Evolutionary conservation across 2,113 vertebrate genomes (phyloP).

Genomic region (Marcusenius ussheri): DNA sequence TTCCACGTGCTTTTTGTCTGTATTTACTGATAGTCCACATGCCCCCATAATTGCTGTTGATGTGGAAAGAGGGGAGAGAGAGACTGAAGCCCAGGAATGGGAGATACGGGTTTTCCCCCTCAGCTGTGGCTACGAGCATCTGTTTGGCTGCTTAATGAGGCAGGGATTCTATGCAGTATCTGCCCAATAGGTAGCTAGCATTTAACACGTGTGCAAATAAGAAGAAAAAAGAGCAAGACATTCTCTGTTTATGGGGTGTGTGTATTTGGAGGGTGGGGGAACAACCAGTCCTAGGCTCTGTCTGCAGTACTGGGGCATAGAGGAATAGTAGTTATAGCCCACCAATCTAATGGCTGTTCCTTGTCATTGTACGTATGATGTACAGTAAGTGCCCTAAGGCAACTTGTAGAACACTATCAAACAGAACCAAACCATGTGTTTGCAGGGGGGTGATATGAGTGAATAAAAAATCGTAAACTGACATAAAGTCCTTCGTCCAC

Average conservation of each 20-base stretch:
- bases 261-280: constrained; percentile 22
- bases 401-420: not conserved
- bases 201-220: not conserved
- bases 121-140: not conserved
- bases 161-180: not conserved
- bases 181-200: not conserved
- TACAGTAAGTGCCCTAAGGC: not conserved
- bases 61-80: no score
- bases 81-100: not conserved
- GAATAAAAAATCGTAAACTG: not conserved
- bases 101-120: not conserved
- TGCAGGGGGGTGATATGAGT: not conserved
- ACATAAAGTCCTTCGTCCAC: not conserved
- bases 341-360: constrained; percentile 27
- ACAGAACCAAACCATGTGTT: not conserved
- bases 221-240: not conserved
- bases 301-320: constrained; percentile 26
- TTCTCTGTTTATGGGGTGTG: not conserved
- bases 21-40: not conserved
- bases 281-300: constrained; percentile 18
- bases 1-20: not conserved
- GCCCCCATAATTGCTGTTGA: not conserved
- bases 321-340: constrained; percentile 30
- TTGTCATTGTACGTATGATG: not conserved
- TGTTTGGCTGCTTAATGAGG: not conserved